Evolutionary conservation across 2,797 vertebrate genomes (phyloP).

Genomic region (Anabacerthia variegaticeps): DNA sequence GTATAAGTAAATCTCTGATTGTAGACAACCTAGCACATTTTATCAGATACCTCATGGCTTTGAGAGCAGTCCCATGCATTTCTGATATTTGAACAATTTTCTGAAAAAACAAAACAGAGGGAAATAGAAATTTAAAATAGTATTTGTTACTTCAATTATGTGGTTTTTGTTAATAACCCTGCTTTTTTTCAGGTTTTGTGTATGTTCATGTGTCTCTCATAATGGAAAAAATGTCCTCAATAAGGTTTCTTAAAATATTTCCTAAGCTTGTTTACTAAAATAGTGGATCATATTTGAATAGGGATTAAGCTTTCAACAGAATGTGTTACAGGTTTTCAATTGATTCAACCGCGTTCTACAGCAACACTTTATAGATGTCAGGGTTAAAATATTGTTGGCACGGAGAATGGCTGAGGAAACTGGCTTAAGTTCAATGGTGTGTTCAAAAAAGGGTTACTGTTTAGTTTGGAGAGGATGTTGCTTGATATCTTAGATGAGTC

Average conservation of each 20-base stretch:
- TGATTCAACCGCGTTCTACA: not conserved
- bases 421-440: not conserved
- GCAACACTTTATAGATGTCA: not conserved
- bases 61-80: not conserved
- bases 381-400: not conserved
- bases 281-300: not conserved
- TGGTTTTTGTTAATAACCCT: not conserved
- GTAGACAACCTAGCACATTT: not conserved
- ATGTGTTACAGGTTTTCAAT: not conserved
- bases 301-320: not conserved
- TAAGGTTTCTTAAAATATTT: not conserved
- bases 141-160: not conserved
- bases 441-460: not conserved
- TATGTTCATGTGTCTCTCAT: not conserved
- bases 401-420: not conserved
- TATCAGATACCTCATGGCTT: not conserved
- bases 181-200: not conserved
- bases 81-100: not conserved
- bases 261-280: not conserved
- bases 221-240: not conserved
- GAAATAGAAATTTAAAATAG: not conserved
- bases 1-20: not conserved
- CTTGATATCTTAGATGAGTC: not conserved
- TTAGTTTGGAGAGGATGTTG: not conserved
- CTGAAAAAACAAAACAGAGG: not conserved